phyloP scores from a whole-genome alignment of 2,797 vertebrate species.

The Pangasius sanitwongsei region DNA sequence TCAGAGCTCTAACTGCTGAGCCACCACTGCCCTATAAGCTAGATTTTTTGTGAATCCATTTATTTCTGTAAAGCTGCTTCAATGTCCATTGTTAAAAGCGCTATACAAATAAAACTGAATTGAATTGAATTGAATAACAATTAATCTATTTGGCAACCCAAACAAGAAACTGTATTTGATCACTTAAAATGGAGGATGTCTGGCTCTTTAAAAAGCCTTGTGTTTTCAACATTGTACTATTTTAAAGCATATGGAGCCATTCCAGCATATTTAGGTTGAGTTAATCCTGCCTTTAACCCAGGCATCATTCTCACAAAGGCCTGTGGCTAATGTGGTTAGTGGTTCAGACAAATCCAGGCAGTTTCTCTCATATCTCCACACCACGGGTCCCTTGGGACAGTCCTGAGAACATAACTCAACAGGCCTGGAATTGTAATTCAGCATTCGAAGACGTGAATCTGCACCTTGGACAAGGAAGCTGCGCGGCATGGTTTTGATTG shows the following conservation, averaged over 20 bases:
- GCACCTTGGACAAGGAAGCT: slow-evolving; percentile 69
- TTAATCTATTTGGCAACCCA: neutral
- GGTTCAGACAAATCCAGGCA: slow-evolving; percentile 44
- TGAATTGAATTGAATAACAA: too few relatives aligned
- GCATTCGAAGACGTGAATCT: slow-evolving; percentile 44
- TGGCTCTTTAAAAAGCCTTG: neutral
- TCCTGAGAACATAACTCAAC: slow-evolving; percentile 66
- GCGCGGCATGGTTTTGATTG: slow-evolving; percentile 68
- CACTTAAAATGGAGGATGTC: neutral
- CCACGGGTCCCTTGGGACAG: slow-evolving; percentile 51
- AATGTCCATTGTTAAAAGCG: too few relatives aligned
- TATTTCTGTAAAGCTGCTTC: too few relatives aligned
- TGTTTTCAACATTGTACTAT: slow-evolving; percentile 15
- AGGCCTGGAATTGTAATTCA: slow-evolving; percentile 63
- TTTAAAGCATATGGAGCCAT: neutral
- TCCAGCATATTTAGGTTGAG: slow-evolving; percentile 29
- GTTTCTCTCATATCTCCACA: slow-evolving; percentile 32
- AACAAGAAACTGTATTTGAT: slow-evolving; percentile 3
- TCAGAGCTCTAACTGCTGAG: neutral
- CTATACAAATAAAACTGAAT: too few relatives aligned
- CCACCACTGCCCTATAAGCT: too few relatives aligned
- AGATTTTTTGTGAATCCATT: too few relatives aligned
- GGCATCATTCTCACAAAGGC: slow-evolving; percentile 21
- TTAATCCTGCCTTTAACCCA: slow-evolving; percentile 31
- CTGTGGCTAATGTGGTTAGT: slow-evolving; percentile 29